Evolutionary conservation across 1,140 invertebrate genomes (phyloP), one percentile per base, ranked within the genome.

Genomic region (Bilobella aurantiaca): DNA sequence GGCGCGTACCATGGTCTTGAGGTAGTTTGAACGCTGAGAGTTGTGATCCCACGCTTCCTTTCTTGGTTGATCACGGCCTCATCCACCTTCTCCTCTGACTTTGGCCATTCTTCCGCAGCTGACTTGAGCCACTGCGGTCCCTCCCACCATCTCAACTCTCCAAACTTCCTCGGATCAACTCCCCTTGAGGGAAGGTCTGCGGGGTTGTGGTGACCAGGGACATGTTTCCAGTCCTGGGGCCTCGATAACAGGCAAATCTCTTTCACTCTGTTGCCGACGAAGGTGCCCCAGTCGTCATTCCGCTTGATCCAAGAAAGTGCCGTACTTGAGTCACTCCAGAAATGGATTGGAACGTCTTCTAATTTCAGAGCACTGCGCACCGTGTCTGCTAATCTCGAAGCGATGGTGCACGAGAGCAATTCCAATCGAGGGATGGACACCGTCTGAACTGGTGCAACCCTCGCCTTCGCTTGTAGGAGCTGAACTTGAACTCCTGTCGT

Each of bases 391-490:
- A 66, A 46, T 18, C 42, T 18, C 2, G 59, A 21, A 5, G 30
- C 37, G 18, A 66, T 31, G 21, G 32, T 3, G 21, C 58, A 62
- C 8, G 49, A 49, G 23, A 62, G 42, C 3, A 74, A 57, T 64
- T 74, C 73, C 25, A 74, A 63, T 47, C 68, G 32, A 16, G 74
- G 73, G 49, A 74, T 66, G 0, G 65, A 66, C 25, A 67, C 1
- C 32, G 62, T 63, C 64, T 72, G 72, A 31, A 74, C 2, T 12
- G 74, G 73, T 14, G 71, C 71, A 27, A 74, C 71, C 57, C 64
- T 69, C 0, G 67, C 37, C 68, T 74, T 74, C 75, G 80, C 64
- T 76, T 77, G n/a, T 73, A 79, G 63, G 68, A 77, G 49, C 58
- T 78, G 14, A 75, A 78, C 37, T 69, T 78, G 18, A 63, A 75